Evolutionary conservation across 2,797 vertebrate genomes (phyloP).

Genomic region (Chiroxiphia lanceolata): DNA sequence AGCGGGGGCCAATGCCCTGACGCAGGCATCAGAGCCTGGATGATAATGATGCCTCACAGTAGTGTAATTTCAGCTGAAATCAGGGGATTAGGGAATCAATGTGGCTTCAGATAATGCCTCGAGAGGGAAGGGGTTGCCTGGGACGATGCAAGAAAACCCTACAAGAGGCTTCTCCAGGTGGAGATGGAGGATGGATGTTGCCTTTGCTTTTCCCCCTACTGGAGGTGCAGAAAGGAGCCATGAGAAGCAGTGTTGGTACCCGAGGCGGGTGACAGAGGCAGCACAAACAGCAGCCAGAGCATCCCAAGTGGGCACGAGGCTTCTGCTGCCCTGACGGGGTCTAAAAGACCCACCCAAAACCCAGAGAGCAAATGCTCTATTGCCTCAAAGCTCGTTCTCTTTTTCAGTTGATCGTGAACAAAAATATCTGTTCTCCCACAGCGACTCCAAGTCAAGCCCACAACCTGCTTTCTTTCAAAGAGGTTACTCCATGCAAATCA

Average conservation of each 20-base stretch:
- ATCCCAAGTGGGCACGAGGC: accelerated
- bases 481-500: neutral
- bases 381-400: neutral
- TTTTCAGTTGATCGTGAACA: neutral
- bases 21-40: accelerated
- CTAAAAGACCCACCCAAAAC: neutral
- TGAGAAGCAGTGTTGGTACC: accelerated
- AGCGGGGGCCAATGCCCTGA: accelerated
- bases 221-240: neutral
- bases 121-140: neutral
- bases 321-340: accelerated
- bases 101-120: neutral
- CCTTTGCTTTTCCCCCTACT: neutral
- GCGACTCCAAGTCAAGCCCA: neutral
- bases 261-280: accelerated
- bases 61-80: neutral
- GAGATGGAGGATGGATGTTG: neutral
- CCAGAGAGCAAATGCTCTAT: accelerated
- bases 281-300: neutral
- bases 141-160: neutral
- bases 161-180: neutral
- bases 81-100: neutral
- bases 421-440: neutral
- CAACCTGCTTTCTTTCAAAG: neutral
- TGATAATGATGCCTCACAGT: neutral